Evolutionary conservation across 1,140 invertebrate species (phyloP).

Genomic region (Trissolcus basalis): DNA sequence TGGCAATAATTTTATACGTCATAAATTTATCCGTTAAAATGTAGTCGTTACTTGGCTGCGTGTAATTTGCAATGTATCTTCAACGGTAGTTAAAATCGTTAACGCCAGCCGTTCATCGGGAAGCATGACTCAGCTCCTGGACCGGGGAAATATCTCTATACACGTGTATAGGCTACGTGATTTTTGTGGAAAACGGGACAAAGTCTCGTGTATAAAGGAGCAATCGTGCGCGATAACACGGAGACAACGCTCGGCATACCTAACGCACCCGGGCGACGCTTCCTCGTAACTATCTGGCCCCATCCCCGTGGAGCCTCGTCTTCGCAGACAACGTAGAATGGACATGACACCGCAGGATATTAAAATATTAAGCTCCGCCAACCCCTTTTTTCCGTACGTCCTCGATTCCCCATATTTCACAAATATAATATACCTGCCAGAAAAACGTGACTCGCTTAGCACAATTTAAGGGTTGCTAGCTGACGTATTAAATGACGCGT

Average conservation of each 20-base stretch:
- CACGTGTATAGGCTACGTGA: slow-evolving; percentile 61
- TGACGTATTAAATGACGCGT: slow-evolving; percentile 37
- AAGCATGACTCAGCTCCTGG: slow-evolving; percentile 60
- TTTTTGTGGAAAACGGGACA: slow-evolving; percentile 60
- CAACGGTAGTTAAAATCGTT: slow-evolving; percentile 60
- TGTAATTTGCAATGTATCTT: slow-evolving; percentile 53
- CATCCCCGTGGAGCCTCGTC: slow-evolving; percentile 13
- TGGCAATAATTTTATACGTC: slow-evolving; percentile 46
- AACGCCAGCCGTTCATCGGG: slow-evolving; percentile 46
- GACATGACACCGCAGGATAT: slow-evolving; percentile 69
- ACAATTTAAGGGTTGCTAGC: slow-evolving; percentile 41
- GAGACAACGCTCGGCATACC: slow-evolving; percentile 63
- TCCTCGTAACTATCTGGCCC: not conserved
- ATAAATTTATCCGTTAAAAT: slow-evolving; percentile 49
- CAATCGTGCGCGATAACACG: slow-evolving; percentile 67
- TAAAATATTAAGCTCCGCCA: slow-evolving; percentile 64
- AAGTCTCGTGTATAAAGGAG: slow-evolving; percentile 59
- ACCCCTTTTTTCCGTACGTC: slow-evolving; percentile 21
- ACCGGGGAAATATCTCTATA: slow-evolving; percentile 58
- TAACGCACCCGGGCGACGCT: slow-evolving; percentile 32
- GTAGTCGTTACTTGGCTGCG: slow-evolving; percentile 31
- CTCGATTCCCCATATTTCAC: slow-evolving; percentile 55
- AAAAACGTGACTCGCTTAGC: slow-evolving; percentile 61
- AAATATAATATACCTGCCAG: slow-evolving; percentile 60
- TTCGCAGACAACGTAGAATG: slow-evolving; percentile 51